Evolutionary conservation across 1,140 invertebrate species (phyloP), one percentile per base, ranked within the genome.

Genomic region (Lucilia cuprina): DNA sequence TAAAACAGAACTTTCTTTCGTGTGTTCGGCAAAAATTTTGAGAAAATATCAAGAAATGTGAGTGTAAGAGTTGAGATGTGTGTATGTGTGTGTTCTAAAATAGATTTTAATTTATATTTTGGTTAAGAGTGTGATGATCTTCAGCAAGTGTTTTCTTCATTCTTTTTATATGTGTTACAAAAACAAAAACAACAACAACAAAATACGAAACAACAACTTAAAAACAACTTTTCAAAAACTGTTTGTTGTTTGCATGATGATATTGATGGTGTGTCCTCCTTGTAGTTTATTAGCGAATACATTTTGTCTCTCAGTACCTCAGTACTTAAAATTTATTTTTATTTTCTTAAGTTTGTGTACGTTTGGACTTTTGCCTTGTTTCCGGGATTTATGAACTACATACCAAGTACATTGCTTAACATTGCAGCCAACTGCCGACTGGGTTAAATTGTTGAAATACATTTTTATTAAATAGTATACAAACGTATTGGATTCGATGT

Each of bases 381-480:
- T 80, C 77, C 77, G 77, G 77, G 77, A 50, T 80, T 21, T 49
- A 80, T 80, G 77, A 80, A 80, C 41, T 80, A 70, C 65, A 70
- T 70, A 70, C 21, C 65, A 70, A 55, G 50, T 55, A 55, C 50
- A n/a, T 55, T 55, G 50, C 50, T n/a, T 55, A 55, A 55, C 50
- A 55, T 55, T 55, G 50, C 50, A 55, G 17, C 50, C 50, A 55
- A 5, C n/a, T n/a, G n/a, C n/a, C 50, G 50, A 55, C 17, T n/a
- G 50, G 50, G 50, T 55, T 55, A 55, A 55, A 41, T 41, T 41
- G 41, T 41, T 41, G 7, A 41, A 41, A 55, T 55, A 12, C 12
- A 55, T n/a, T n/a, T n/a, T n/a, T 14, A 17, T 55, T 12, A 14
- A 2, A 30, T 30, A 30, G 25, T 30, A 30, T 30, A 30, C 25